Percentiles rank a stretch among this genome's conserved stretches.
Evolutionary conservation across 2,797 vertebrate genomes (phyloP).

Genomic region (Xiphophorus birchmanni): DNA sequence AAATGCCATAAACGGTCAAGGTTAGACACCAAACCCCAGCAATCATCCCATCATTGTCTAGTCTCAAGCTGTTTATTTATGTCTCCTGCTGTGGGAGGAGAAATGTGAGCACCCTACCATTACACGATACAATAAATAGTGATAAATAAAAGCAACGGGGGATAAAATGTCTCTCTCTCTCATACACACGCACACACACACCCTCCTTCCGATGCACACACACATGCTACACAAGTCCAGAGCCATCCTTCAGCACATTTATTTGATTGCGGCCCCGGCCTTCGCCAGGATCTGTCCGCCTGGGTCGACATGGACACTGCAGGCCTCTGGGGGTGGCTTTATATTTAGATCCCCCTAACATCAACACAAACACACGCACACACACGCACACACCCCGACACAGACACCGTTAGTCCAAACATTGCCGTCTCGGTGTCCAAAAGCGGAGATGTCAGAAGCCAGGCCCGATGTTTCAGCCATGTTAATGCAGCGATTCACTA

Average conservation of each 20-base stretch:
- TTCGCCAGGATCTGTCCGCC: constrained; percentile 65
- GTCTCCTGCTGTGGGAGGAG: constrained; percentile 62
- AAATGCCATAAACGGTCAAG: constrained; percentile 60
- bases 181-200: constrained; percentile 7
- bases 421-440: constrained; percentile 61
- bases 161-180: constrained; percentile 51
- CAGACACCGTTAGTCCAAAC: constrained; percentile 63
- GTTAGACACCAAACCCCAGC: constrained; percentile 44
- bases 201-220: not conserved
- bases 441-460: constrained; percentile 68
- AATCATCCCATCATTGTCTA: constrained; percentile 66
- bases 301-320: constrained; percentile 62
- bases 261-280: constrained; percentile 66
- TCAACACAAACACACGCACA: not conserved
- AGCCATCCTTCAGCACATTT: constrained; percentile 77
- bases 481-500: constrained; percentile 64
- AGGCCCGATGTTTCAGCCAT: constrained; percentile 51
- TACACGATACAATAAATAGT: constrained; percentile 60
- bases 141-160: constrained; percentile 59
- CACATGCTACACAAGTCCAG: constrained; percentile 42
- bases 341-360: constrained; percentile 67
- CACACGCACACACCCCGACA: not conserved
- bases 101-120: constrained; percentile 55
- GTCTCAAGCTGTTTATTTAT: constrained; percentile 66
- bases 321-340: constrained; percentile 58